These are phyloP conservation scores for Clytia hemisphaerica DNA, from an alignment of 30 jellyfish, hydroid and myxozoan species.

Conservation along the genomic window DNA sequence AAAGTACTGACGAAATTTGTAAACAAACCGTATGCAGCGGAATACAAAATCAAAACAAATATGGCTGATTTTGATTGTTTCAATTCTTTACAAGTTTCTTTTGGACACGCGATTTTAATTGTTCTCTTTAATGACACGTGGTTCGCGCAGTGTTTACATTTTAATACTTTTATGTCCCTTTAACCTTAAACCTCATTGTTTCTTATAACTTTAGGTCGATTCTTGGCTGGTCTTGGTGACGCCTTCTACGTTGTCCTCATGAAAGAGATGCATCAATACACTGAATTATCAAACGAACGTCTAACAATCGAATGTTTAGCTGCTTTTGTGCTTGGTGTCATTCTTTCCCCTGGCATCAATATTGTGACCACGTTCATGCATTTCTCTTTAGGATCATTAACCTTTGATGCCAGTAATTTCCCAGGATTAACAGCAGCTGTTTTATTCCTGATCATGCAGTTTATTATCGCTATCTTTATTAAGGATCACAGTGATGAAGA, in stretches of 20 bases:
- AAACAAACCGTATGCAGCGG: too few relatives aligned
- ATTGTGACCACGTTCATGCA: constrained; percentile 14
- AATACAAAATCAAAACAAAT: too few relatives aligned
- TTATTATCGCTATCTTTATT: neutral
- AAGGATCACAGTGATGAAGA: neutral
- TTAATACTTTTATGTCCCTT: too few relatives aligned
- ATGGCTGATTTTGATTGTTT: too few relatives aligned
- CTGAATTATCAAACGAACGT: neutral
- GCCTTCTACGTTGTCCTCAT: constrained; percentile 28
- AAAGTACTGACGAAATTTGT: too few relatives aligned
- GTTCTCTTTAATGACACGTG: too few relatives aligned
- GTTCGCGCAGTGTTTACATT: too few relatives aligned
- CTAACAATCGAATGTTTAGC: constrained; percentile 39
- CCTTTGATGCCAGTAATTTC: constrained; percentile 5
- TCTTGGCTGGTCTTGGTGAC: constrained; percentile 34
- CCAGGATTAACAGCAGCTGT: constrained; percentile 26
- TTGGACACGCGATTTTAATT: too few relatives aligned
- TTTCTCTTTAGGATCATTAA: neutral
- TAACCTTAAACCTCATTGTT: too few relatives aligned
- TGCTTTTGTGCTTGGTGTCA: constrained; percentile 21
- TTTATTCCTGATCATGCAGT: constrained; percentile 17
- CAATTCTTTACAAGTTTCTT: too few relatives aligned
- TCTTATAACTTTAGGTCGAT: too few relatives aligned
- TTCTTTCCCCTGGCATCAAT: constrained; percentile 29
- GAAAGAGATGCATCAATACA: constrained; percentile 10